These are phyloP conservation scores for Falcunculus frontatus DNA, from an alignment of 2,113 vertebrate genomes.

Conservation along the genomic window DNA sequence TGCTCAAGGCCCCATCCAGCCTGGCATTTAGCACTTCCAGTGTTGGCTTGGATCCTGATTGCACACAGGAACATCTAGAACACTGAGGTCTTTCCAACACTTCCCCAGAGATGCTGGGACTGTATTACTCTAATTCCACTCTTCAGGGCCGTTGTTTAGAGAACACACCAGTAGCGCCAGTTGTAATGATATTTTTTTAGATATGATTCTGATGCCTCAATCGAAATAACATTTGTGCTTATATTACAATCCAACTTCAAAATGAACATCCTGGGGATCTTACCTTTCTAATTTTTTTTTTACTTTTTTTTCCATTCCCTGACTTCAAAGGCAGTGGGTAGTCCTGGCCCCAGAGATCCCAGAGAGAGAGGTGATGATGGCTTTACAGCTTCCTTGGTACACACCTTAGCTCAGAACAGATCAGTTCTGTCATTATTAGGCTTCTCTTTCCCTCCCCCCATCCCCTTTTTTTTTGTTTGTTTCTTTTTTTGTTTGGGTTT, in stretches of 20 bases:
- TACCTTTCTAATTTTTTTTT: background rate
- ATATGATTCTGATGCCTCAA: background rate
- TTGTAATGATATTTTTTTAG: background rate
- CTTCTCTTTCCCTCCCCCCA: rapidly evolving
- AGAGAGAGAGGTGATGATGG: background rate
- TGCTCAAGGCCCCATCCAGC: background rate
- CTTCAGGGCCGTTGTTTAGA: rapidly evolving
- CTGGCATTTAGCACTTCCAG: background rate
- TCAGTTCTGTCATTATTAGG: background rate
- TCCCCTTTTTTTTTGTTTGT: background rate
- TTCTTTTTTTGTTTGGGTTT: background rate
- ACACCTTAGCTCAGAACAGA: background rate
- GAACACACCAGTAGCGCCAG: background rate
- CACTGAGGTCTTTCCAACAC: background rate
- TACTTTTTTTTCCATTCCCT: background rate
- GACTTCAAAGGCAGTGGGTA: background rate
- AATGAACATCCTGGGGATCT: rapidly evolving
- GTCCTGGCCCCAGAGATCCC: background rate
- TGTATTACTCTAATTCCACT: background rate
- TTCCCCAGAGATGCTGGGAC: background rate
- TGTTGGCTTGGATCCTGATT: background rate
- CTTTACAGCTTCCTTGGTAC: background rate
- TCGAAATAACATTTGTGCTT: background rate
- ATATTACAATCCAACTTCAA: background rate
- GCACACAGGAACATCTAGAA: background rate